Conservation (phyloP, 2,113 vertebrate genomes). For the Alces alces region DNA sequence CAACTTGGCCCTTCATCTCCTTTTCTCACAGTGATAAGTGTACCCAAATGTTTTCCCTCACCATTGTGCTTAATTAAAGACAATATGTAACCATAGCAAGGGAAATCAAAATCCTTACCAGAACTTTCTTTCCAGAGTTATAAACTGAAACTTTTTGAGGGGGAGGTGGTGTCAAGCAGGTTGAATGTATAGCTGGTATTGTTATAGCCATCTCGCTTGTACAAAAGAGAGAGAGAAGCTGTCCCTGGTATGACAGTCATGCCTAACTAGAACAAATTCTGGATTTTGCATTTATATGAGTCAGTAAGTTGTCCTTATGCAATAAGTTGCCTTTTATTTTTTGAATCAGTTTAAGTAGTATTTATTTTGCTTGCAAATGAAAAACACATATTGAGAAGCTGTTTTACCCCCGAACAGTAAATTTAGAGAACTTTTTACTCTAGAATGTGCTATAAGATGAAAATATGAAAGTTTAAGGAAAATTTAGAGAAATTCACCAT, state of each 20-base stretch:
- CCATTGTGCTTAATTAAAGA: background rate
- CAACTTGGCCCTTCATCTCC: background rate
- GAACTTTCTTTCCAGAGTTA: background rate
- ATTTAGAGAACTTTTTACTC: background rate
- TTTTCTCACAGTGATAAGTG: background rate
- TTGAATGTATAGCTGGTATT: background rate
- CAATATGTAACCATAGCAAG: background rate
- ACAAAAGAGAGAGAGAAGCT: background rate
- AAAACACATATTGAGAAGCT: background rate
- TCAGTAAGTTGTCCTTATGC: background rate
- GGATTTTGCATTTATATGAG: background rate
- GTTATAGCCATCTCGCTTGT: background rate
- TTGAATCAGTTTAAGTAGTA: background rate
- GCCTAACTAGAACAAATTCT: background rate
- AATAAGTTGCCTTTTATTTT: background rate
- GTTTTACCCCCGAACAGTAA: background rate
- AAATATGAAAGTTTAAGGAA: background rate
- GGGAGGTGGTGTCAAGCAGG: background rate
- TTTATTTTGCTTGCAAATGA: background rate
- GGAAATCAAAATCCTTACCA: background rate
- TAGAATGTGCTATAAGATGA: background rate
- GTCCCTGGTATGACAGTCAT: background rate
- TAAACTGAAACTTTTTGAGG: background rate
- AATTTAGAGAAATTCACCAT: background rate
- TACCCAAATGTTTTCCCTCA: background rate